Conservation (phyloP, 2,888 invertebrate species). For the Apoda limacodes region DNA sequence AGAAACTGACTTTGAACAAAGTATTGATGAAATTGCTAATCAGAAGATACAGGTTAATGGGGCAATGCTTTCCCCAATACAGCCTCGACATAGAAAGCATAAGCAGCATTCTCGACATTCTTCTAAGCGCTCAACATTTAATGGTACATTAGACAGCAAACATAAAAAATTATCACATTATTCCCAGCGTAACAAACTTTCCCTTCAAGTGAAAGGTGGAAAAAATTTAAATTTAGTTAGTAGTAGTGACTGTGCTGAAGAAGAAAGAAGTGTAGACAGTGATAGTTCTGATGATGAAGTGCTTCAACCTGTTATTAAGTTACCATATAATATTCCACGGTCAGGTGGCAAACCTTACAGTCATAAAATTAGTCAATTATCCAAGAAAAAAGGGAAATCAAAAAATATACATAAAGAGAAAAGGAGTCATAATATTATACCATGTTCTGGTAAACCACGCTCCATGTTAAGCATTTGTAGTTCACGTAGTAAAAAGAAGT, state of each 20-base stretch:
- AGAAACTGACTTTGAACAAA: constrained; percentile 64
- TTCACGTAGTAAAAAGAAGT: constrained; percentile 62
- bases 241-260: constrained; percentile 58
- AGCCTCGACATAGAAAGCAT: constrained; percentile 52
- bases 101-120: constrained; percentile 52
- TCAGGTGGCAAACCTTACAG: constrained; percentile 66
- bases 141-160: constrained; percentile 51
- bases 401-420: constrained; percentile 44
- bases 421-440: constrained; percentile 49
- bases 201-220: constrained; percentile 58
- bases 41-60: constrained; percentile 53
- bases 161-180: constrained; percentile 44
- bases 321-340: constrained; percentile 50
- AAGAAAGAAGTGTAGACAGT: constrained; percentile 34
- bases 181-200: constrained; percentile 38
- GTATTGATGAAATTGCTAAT: constrained; percentile 59
- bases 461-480: constrained; percentile 61
- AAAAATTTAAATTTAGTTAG: constrained; percentile 66
- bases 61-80: constrained; percentile 36
- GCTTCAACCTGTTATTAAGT: constrained; percentile 57
- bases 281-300: constrained; percentile 62
- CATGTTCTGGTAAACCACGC: constrained; percentile 63
- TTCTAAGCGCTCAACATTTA: constrained; percentile 36
- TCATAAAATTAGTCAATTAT: constrained; percentile 70
- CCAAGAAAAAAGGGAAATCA: constrained; percentile 57